Conservation (phyloP, 2,113 vertebrate genomes). For the Boleophthalmus pectinirostris region DNA sequence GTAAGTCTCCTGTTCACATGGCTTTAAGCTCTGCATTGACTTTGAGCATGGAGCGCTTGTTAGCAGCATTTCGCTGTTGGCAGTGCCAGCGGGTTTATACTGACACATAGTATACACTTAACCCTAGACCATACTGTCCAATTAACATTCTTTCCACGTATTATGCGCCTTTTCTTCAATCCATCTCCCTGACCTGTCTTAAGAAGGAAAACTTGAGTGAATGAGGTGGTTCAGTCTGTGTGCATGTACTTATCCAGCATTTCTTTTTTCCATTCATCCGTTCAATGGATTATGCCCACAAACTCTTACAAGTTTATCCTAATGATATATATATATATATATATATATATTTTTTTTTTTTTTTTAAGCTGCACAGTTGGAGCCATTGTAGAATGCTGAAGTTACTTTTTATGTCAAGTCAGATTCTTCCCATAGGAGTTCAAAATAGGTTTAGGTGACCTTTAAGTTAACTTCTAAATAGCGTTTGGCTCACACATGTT, state of each 20-base stretch:
- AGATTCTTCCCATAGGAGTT: conserved; percentile 25
- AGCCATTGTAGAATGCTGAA: too few relatives aligned
- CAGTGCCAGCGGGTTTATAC: conserved; percentile 8
- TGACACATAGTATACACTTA: conserved; percentile 18
- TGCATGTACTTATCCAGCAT: neutral
- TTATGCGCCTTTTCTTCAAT: conserved; percentile 29
- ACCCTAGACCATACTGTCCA: conserved; percentile 25
- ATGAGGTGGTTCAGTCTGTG: too few relatives aligned
- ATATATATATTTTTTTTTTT: too few relatives aligned
- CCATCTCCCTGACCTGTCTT: conserved; percentile 27
- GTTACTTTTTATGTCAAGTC: conserved; percentile 15
- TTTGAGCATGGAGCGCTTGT: conserved; percentile 2
- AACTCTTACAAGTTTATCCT: conserved; percentile 17
- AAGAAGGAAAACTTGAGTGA: conserved; percentile 7
- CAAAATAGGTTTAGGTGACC: conserved; percentile 26
- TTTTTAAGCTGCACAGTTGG: too few relatives aligned
- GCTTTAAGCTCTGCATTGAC: neutral
- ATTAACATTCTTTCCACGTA: conserved; percentile 41
- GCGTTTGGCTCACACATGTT: conserved; percentile 29
- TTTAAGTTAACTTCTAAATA: conserved; percentile 34
- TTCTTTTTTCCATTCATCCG: conserved; percentile 26
- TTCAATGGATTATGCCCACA: conserved; percentile 15
- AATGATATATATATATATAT: conserved; percentile 21
- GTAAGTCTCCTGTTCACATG: neutral
- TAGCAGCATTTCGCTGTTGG: conserved; percentile 21